Conservation (phyloP, 2,113 vertebrate species). For the Microtus montanus region DNA sequence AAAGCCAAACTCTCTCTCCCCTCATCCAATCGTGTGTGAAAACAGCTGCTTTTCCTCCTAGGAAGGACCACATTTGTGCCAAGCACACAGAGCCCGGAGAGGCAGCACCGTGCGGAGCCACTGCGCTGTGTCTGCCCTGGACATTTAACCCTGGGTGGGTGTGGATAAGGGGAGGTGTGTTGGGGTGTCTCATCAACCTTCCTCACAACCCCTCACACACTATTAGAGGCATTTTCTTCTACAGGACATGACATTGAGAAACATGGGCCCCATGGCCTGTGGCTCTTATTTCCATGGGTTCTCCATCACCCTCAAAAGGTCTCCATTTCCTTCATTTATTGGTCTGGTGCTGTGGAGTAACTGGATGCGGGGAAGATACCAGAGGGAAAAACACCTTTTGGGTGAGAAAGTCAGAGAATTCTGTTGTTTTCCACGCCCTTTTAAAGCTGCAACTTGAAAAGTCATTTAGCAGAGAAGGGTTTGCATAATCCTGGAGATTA, state of each 20-base stretch:
- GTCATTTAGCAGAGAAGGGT: slow-evolving; percentile 2
- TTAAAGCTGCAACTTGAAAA: slow-evolving; percentile 40
- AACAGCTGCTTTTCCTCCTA: slow-evolving; percentile 41
- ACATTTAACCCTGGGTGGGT: slow-evolving; percentile 12
- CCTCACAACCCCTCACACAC: background rate
- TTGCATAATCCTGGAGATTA: slow-evolving; percentile 33
- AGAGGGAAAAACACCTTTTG: background rate
- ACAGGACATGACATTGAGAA: slow-evolving; percentile 29
- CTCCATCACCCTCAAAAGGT: background rate
- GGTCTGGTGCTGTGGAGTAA: background rate
- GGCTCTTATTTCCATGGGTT: slow-evolving; percentile 35
- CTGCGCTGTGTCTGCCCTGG: background rate
- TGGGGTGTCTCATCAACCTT: slow-evolving; percentile 43
- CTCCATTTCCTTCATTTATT: background rate
- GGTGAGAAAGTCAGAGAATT: slow-evolving; percentile 56
- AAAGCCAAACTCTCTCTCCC: background rate
- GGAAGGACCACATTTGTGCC: background rate
- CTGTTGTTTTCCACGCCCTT: slow-evolving; percentile 24
- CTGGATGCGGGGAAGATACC: background rate
- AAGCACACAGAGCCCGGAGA: background rate
- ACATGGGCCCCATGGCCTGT: slow-evolving; percentile 44
- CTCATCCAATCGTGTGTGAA: background rate
- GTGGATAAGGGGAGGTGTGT: background rate
- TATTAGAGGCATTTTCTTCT: slow-evolving; percentile 64
- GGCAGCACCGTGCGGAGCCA: background rate